Percentiles rank a stretch among this genome's conserved stretches.
Evolutionary conservation across 2,888 invertebrate species (phyloP).

Genomic region (Nymphalis c-album): DNA sequence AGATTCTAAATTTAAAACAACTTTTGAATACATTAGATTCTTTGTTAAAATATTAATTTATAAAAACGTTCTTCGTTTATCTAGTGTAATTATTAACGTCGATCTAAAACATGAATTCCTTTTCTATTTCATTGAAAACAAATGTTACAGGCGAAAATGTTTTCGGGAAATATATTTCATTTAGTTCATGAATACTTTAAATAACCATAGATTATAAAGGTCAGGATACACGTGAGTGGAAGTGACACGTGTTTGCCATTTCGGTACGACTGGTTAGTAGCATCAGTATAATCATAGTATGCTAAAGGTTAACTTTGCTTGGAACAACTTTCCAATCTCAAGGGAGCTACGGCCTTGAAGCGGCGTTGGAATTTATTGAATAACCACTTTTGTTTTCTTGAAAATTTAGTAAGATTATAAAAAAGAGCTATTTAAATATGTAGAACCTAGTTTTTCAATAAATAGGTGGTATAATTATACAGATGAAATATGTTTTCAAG

Average conservation of each 20-base stretch:
- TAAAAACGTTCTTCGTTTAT: too few species aligned
- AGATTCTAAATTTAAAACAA: too few species aligned
- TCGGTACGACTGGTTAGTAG: conserved; percentile 36
- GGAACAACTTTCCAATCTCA: conserved; percentile 77
- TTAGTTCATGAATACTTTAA: conserved; percentile 7
- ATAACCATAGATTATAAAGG: conserved; percentile 38
- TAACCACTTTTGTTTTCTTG: conserved; percentile 33
- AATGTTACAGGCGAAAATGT: too few species aligned
- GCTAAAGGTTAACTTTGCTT: conserved; percentile 50
- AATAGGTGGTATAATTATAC: too few species aligned
- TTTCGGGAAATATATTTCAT: not conserved
- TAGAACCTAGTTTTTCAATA: too few species aligned
- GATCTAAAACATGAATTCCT: too few species aligned
- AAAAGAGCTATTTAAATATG: not conserved
- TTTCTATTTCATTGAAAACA: too few species aligned
- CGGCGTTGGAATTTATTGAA: conserved; percentile 40
- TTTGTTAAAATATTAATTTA: too few species aligned
- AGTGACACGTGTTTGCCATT: conserved; percentile 43
- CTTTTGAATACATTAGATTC: too few species aligned
- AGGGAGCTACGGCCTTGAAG: conserved; percentile 67
- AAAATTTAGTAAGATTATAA: conserved; percentile 18
- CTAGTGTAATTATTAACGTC: too few species aligned
- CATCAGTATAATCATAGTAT: conserved; percentile 48
- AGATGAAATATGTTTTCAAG: too few species aligned
- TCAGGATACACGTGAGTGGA: conserved; percentile 40